Base-by-base conservation (phyloP, 2,888 invertebrate genomes). In the Drosophila sordidula region DNA sequence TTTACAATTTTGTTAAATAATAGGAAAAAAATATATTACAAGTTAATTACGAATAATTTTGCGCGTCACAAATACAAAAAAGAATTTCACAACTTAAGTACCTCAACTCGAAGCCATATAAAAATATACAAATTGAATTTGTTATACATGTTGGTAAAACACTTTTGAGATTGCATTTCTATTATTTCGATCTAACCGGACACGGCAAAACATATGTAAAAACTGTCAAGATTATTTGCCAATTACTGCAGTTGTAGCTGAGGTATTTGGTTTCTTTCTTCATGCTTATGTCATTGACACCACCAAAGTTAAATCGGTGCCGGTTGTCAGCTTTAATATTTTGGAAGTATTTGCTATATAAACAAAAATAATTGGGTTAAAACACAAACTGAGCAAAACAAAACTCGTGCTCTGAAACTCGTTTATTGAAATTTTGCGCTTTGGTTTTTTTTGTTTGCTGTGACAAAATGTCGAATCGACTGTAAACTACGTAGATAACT, bases 291-390 rank as follows among this genome's bases (percentile, higher is more conserved):
- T 62, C 26, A 22, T 11, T 39, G 9, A n/a, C 16, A 8, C 39
- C 39, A 11, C 6, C 22, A 22, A 18, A 18, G 18, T 18, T 18
- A 18, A 18, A 18, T 18, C 18, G 18, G 18, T 18, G 2, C 2
- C 18, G 18, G 18, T 18, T 18, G 18, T 18, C 18, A 18, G 18
- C 18, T 18, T 8, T 1, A 26, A 34, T 22, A 39, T 18, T 3
- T 68, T 9, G 2, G 2, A 14, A 34, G 18, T 16, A 25, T 41
- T 32, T 41, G 6, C 41, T 32, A 8, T 26, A n/a, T 52, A 45
- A 56, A 41, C 42, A 70, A 70, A 52, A 58, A 29, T 45, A 66
- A 50, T 44, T 45, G 38, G 47, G 47, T 38, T 57, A 47, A 38
- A 34, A 52, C 44, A 32, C 1, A 39, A 11, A 34, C 16, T 16